Conservation (phyloP, 2,113 vertebrate species). For the Panurus biarmicus region DNA sequence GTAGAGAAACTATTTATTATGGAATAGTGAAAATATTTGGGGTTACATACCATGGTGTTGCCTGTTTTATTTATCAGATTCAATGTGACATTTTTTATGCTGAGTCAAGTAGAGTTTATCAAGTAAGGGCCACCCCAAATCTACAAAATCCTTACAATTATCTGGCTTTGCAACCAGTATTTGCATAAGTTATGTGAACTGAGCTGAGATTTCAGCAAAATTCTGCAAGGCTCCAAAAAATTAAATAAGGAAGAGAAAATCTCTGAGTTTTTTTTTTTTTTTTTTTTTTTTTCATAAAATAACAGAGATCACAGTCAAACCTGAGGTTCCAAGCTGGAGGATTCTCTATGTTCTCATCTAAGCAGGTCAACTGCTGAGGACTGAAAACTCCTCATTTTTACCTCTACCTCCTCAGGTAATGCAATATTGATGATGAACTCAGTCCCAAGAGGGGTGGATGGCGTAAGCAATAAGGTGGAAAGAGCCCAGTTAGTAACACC, state of each 20-base stretch:
- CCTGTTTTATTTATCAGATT: neutral
- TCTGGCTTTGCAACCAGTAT: neutral
- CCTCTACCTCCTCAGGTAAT: neutral
- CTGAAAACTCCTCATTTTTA: neutral
- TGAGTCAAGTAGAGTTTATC: neutral
- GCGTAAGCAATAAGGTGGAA: neutral
- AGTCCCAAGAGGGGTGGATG: neutral
- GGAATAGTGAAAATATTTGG: neutral
- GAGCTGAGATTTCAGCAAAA: neutral
- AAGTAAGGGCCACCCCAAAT: neutral
- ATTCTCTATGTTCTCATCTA: neutral
- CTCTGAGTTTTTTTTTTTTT: neutral
- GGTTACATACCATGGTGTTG: neutral
- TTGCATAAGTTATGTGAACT: neutral
- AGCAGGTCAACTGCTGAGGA: neutral
- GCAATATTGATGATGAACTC: neutral
- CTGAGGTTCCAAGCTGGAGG: neutral
- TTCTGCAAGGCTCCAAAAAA: neutral
- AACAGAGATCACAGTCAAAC: neutral
- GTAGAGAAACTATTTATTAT: neutral
- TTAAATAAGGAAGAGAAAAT: neutral
- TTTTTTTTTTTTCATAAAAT: neutral
- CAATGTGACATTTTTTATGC: neutral
- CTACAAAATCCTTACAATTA: neutral
- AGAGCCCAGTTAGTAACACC: neutral